These are phyloP conservation scores for human DNA, from an alignment of 2,113 vertebrate species.

Conservation along the genomic window DNA sequence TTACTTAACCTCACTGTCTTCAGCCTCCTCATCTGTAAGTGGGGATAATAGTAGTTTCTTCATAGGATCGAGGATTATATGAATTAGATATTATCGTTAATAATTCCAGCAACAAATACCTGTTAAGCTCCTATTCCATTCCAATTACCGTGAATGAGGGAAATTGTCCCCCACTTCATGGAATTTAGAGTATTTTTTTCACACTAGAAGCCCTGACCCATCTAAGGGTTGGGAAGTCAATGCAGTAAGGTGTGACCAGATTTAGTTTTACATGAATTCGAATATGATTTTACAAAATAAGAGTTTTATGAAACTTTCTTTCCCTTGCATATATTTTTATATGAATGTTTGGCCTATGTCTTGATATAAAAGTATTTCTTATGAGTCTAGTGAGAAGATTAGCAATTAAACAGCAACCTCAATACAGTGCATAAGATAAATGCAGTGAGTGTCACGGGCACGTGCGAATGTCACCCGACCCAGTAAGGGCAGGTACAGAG, in stretches of 20 bases:
- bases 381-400: neutral
- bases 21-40: neutral
- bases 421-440: neutral
- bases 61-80: neutral
- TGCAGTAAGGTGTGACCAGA: neutral
- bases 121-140: neutral
- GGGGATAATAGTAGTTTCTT: neutral
- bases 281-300: slow-evolving; percentile 3
- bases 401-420: neutral
- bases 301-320: neutral
- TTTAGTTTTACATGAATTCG: slow-evolving; percentile 33
- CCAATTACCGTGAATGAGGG: neutral
- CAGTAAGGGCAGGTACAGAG: neutral
- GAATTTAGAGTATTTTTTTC: neutral
- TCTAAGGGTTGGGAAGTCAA: neutral
- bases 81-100: neutral
- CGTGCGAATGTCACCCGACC: neutral
- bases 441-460: neutral
- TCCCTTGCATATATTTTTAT: neutral
- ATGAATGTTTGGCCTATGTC: neutral
- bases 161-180: neutral
- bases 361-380: neutral
- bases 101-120: neutral
- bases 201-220: neutral
- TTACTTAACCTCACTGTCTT: neutral